Conservation (phyloP, 2,113 vertebrate genomes). For the Conger conger region DNA sequence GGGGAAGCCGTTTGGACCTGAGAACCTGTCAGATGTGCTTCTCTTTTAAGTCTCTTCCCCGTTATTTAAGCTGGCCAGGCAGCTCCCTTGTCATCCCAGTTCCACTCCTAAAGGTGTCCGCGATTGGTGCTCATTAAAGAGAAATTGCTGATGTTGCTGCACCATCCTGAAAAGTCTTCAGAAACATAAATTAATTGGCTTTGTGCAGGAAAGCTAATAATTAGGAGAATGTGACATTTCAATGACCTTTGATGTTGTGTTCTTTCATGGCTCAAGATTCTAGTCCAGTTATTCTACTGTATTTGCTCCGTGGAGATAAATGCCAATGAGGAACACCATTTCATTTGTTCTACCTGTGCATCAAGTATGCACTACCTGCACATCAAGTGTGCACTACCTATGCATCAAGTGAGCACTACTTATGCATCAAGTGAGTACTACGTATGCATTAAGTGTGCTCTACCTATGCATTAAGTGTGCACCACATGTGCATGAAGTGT, state of each 20-base stretch:
- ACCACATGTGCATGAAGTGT: no score
- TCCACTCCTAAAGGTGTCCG: slow-evolving; percentile 30
- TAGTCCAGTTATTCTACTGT: slow-evolving; percentile 10
- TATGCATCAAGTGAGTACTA: no score
- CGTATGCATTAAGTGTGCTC: no score
- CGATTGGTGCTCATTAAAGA: slow-evolving; percentile 53
- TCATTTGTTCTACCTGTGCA: slow-evolving; percentile 21
- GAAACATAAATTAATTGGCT: slow-evolving; percentile 57
- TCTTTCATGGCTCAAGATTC: slow-evolving; percentile 43
- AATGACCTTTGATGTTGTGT: slow-evolving; percentile 29
- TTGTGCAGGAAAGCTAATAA: slow-evolving; percentile 51
- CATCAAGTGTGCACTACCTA: no score
- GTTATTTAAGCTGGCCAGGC: background rate
- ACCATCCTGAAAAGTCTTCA: slow-evolving; percentile 40
- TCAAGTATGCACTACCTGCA: no score
- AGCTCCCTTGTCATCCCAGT: background rate
- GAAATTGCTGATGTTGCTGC: slow-evolving; percentile 49
- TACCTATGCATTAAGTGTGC: no score
- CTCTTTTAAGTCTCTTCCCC: background rate
- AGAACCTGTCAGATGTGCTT: background rate
- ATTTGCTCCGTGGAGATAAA: slow-evolving; percentile 20
- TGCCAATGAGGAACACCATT: slow-evolving; percentile 13
- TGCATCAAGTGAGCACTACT: no score
- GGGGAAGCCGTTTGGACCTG: background rate
- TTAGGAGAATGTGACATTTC: slow-evolving; percentile 52